Base-by-base conservation (phyloP, 2,113 vertebrate genomes). In the Passer montanus region DNA sequence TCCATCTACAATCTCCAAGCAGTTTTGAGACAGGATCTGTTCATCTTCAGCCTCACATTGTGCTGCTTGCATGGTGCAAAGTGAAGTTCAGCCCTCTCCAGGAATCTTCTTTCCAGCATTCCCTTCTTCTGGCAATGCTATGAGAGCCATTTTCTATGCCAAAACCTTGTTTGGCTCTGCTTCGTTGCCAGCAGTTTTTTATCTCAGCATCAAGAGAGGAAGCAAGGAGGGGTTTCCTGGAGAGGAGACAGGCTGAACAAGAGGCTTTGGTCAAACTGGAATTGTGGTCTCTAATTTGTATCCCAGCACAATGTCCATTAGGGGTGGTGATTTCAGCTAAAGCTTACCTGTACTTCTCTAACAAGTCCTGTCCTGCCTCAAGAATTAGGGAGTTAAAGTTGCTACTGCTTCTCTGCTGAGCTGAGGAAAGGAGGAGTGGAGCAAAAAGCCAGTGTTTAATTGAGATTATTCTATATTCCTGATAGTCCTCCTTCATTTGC, bases 101-200 rank as follows among this genome's bases (percentile, higher is more conserved):
- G 89, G 62, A 83, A 94, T 84, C 24, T 47, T 91, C 86, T 79
- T 93, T 89, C 74, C 95, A 95, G 46, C 58, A 72, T 94, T 97
- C 89, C 62, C 91, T 87, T 72, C 20, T 89, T 82, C 69, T 94
- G 89, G 89, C 93, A 92, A 52, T n/a, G 44, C 80, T 77, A 19
- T 2, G 41, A 93, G 77, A 76, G 37, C 60, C 59, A 46, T 46
- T 84, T 89, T 53, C 49, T 53, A 27, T 44, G 93, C 91, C 95
- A 95, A 76, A 92, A 52, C 50, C 67, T 84, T 74, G 55, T 59
- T 92, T 90, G 91, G 83, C 83, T 95, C 64, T 37, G 39, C 83
- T 84, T 58, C 83, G 87, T 59, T 82, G 95, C 93, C 93, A 95
- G 89, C 64, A 90, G 84, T 33, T 91, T 67, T 94, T 94, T 79